Evolutionary conservation across 2,797 vertebrate species (phyloP).

Genomic region (Nyctalus aviator): DNA sequence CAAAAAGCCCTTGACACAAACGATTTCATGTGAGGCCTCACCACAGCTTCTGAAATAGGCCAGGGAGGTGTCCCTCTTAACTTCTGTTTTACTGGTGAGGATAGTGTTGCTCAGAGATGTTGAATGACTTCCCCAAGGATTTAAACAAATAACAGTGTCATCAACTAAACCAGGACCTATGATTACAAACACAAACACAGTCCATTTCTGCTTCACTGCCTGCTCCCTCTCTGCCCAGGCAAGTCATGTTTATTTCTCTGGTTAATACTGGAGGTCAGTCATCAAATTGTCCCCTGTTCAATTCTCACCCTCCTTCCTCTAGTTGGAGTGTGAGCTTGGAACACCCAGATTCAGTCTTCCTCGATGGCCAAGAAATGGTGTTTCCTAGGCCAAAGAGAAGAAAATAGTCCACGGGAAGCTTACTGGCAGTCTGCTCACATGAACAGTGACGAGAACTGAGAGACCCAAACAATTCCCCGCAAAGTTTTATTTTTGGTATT

Average conservation of each 20-base stretch:
- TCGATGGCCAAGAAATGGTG: background rate
- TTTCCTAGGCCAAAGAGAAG: background rate
- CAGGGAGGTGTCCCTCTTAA: background rate
- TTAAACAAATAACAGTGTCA: background rate
- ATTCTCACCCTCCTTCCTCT: background rate
- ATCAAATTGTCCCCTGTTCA: background rate
- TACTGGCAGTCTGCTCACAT: conserved; percentile 71
- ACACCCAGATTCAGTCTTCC: background rate
- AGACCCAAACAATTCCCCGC: conserved; percentile 77
- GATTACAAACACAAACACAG: background rate
- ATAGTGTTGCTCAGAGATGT: background rate
- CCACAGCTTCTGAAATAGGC: background rate
- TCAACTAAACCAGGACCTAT: background rate
- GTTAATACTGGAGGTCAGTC: background rate
- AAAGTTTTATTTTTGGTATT: conserved; percentile 82
- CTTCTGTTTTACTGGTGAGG: background rate
- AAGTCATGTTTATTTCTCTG: background rate
- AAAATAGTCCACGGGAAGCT: conserved; percentile 56
- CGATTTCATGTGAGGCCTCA: background rate
- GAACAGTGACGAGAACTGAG: conserved; percentile 79
- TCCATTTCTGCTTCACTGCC: background rate
- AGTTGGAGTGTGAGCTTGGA: background rate
- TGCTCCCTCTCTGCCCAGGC: background rate
- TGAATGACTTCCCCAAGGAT: background rate
- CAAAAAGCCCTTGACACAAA: background rate